phyloP scores from a whole-genome alignment of 1,140 invertebrate species.

The Drosophila serrata region DNA sequence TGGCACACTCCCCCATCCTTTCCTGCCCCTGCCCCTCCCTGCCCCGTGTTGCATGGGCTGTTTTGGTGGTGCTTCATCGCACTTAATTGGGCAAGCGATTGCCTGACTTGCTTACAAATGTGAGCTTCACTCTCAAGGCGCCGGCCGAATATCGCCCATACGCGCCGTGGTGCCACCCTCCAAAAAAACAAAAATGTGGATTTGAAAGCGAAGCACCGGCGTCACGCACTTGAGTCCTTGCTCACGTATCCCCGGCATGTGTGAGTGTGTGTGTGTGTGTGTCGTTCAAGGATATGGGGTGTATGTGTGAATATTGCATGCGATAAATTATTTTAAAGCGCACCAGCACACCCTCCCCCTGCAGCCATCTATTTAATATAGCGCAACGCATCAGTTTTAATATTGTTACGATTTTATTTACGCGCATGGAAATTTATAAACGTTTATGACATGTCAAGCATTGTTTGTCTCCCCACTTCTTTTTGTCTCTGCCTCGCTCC shows the following conservation, averaged over 20 bases:
- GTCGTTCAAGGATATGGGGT: no score
- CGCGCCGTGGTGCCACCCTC: constrained; percentile 5
- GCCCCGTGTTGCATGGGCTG: neutral
- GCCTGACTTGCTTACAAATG: constrained; percentile 83
- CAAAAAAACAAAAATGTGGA: constrained; percentile 19
- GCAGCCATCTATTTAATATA: constrained; percentile 71
- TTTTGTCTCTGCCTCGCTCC: neutral
- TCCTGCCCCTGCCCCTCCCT: neutral
- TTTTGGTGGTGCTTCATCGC: constrained; percentile 54
- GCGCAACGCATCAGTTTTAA: constrained; percentile 77
- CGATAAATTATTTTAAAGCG: constrained; percentile 83
- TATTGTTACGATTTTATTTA: constrained; percentile 80
- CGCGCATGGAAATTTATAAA: constrained; percentile 76
- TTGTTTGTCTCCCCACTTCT: constrained; percentile 10
- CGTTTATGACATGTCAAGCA: constrained; percentile 69
- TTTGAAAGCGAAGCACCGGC: constrained; percentile 20
- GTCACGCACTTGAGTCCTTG: constrained; percentile 53
- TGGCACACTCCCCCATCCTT: neutral
- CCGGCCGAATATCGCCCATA: constrained; percentile 37
- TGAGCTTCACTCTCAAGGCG: constrained; percentile 5
- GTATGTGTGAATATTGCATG: constrained; percentile 67
- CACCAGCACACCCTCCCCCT: constrained; percentile 1
- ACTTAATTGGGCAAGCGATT: constrained; percentile 77
- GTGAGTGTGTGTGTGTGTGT: constrained; percentile 3
- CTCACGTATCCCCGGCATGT: constrained; percentile 42